A percentile compares a stretch with the other conserved stretches of the same genome.
Evolutionary conservation across 37 sponge, comb jelly and placozoan genomes (phyloP).

Genomic region (Halisarca cf. caerulea): DNA sequence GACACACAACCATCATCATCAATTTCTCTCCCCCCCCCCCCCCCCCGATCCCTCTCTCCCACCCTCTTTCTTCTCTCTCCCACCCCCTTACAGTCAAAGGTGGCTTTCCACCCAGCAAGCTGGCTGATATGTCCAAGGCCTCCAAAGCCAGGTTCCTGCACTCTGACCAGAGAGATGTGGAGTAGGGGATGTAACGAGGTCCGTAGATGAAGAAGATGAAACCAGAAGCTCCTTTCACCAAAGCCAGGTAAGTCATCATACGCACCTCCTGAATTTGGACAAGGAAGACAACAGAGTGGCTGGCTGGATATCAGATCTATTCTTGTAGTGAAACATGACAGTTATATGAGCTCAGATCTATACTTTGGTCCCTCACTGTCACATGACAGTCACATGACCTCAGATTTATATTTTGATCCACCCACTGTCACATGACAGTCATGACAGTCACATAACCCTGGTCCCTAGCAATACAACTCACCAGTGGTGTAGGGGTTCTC

Average conservation of each 20-base stretch:
- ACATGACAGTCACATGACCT: no score
- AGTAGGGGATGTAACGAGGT: slow-evolving; percentile 18
- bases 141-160: slow-evolving; percentile 33
- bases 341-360: no score
- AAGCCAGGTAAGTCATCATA: slow-evolving; percentile 10
- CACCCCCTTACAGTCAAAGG: neutral
- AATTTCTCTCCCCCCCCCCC: neutral
- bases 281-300: no score
- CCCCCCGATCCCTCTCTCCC: neutral
- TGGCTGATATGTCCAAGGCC: slow-evolving; percentile 12
- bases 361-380: no score
- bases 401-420: no score
- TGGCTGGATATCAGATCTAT: no score
- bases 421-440: neutral
- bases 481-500: slow-evolving; percentile 32
- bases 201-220: slow-evolving; percentile 16
- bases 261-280: slow-evolving; percentile 13
- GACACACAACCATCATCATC: neutral
- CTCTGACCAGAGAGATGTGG: slow-evolving; percentile 33
- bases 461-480: neutral
- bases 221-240: slow-evolving; percentile 17
- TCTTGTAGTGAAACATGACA: no score
- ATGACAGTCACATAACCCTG: neutral
- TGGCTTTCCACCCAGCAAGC: slow-evolving; percentile 18
- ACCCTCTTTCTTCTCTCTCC: no score